Conservation (phyloP, 2,797 vertebrate species). For the Tenualosa thibaudeaui region DNA sequence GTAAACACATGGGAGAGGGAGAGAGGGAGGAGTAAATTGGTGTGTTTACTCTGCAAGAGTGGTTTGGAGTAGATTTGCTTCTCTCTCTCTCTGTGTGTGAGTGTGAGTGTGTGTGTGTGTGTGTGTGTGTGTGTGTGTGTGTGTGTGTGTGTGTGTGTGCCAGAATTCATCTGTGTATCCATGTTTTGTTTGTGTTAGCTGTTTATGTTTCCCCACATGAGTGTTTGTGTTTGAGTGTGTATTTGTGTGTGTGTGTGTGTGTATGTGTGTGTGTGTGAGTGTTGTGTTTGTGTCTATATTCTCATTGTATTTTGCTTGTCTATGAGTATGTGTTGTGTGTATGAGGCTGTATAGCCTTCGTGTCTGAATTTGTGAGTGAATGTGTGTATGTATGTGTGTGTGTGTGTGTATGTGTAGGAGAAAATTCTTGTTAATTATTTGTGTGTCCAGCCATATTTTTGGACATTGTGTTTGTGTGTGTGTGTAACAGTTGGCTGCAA, state of each 20-base stretch:
- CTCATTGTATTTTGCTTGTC: background rate
- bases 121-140: background rate
- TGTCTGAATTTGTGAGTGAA: background rate
- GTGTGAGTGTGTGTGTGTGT: background rate
- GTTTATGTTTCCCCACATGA: slow-evolving; percentile 3
- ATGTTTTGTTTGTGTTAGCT: slow-evolving; percentile 17
- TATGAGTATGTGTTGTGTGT: background rate
- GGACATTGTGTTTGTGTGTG: background rate
- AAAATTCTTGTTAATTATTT: no score
- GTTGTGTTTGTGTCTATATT: background rate
- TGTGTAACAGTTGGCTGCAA: slow-evolving; percentile 11
- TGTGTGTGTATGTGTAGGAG: background rate
- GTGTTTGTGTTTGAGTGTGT: background rate
- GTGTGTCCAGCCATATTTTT: background rate
- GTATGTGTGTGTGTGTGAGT: slow-evolving; percentile 11
- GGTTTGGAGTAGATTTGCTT: slow-evolving; percentile 35
- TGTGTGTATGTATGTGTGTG: slow-evolving; percentile 35
- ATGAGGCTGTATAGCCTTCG: background rate
- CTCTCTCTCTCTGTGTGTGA: background rate
- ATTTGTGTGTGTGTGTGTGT: slow-evolving; percentile 13
- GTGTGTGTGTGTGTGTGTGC: background rate
- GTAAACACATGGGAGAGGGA: background rate
- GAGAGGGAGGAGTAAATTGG: background rate
- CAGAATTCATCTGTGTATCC: slow-evolving; percentile 18
- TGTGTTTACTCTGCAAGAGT: slow-evolving; percentile 24